A percentile compares a stretch with the other conserved stretches of the same genome.
Conservation (phyloP, 2,888 invertebrate genomes). For the Mythimna impura region DNA sequence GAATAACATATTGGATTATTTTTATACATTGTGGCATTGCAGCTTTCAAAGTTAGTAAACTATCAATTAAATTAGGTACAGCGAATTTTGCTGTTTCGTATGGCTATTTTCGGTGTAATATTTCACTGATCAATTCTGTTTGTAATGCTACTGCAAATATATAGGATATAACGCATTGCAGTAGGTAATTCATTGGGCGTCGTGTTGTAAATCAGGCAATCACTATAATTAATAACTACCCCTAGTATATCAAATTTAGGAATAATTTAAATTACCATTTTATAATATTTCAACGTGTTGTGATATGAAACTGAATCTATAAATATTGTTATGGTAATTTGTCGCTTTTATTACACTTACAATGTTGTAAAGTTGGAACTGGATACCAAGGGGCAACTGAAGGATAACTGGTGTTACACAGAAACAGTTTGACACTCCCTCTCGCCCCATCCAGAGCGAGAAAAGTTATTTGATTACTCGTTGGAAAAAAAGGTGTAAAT, state of each 20-base stretch:
- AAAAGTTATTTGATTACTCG: no score
- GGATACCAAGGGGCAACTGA: no score
- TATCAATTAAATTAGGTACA: neutral
- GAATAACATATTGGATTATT: neutral
- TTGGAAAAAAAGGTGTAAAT: no score
- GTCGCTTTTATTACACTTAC: neutral
- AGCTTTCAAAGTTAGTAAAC: neutral
- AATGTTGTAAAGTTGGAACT: neutral
- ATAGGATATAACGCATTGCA: conserved; percentile 29
- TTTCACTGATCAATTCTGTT: conserved; percentile 26
- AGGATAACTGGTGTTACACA: no score
- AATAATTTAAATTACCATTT: conserved; percentile 21
- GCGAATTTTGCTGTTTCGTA: neutral
- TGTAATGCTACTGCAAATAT: conserved; percentile 26
- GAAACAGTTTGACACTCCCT: no score
- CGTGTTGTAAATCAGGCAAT: conserved; percentile 30
- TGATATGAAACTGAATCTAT: conserved; percentile 10
- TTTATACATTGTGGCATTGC: neutral
- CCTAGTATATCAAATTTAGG: conserved; percentile 6
- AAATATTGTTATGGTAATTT: neutral
- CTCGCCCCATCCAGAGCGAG: no score
- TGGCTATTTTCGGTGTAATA: conserved; percentile 1
- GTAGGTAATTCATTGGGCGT: conserved; percentile 27
- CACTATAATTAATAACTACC: conserved; percentile 36
- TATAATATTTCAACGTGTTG: neutral